These are phyloP conservation scores for Syritta pipiens DNA, from an alignment of 2,888 invertebrate species.

Conservation along the genomic window DNA sequence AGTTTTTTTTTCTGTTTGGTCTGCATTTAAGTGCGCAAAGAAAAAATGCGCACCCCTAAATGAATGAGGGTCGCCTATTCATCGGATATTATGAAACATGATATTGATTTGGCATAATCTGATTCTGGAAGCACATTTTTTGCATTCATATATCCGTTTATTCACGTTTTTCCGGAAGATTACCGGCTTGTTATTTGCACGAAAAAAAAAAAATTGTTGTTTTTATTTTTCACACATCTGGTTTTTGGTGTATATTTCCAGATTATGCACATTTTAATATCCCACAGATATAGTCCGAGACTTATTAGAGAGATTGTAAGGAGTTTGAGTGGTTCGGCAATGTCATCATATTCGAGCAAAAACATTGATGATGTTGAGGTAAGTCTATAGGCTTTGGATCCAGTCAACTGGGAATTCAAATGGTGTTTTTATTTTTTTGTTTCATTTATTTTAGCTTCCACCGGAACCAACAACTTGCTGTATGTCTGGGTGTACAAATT, in stretches of 20 bases:
- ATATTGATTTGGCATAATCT: constrained; percentile 50
- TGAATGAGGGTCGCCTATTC: constrained; percentile 27
- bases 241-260: constrained; percentile 46
- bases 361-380: constrained; percentile 38
- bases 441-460: constrained; percentile 74
- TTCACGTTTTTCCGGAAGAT: constrained; percentile 71
- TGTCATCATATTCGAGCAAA: constrained; percentile 16
- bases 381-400: too few relatives aligned
- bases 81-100: constrained; percentile 63
- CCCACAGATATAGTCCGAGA: constrained; percentile 25
- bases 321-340: constrained; percentile 17
- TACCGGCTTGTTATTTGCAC: constrained; percentile 28
- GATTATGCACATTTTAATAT: constrained; percentile 46
- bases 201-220: background rate
- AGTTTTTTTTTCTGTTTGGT: constrained; percentile 63
- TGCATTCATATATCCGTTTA: constrained; percentile 53
- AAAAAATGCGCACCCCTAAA: constrained; percentile 18
- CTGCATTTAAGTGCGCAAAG: constrained; percentile 10
- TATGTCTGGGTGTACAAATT: constrained; percentile 94
- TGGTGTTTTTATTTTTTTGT: too few relatives aligned
- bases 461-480: constrained; percentile 90
- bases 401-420: too few relatives aligned
- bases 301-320: constrained; percentile 22
- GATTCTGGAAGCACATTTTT: constrained; percentile 30
- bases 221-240: constrained; percentile 25